Evolutionary conservation across 2,797 vertebrate species (phyloP), one percentile per base, ranked within the genome.

Genomic region (Chromis chromis): DNA sequence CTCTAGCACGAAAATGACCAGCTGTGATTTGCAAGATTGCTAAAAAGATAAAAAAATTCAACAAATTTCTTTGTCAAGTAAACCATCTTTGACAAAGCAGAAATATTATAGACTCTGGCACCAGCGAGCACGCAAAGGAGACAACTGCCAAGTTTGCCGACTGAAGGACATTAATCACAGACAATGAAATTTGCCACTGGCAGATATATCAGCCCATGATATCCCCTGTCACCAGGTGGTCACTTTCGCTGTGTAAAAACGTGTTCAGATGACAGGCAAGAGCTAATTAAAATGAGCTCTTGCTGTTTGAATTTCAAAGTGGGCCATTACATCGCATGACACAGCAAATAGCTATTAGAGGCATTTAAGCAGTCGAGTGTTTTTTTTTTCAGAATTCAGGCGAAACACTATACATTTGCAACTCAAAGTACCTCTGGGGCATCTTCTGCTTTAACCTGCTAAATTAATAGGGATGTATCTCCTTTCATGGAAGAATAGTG

Each of bases 211-310:
- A 36, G 62, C 24, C 24, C 27, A 0, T 42, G 36, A 79, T 76
- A 60, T 63, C 27, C 24, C 25, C 60, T 10, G 7, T 54, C 36
- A 72, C 27, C 8, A 49, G 21, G 52, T 54, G 52, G 24, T 54
- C 52, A 73, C 27, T 31, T 59, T 64, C 52, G 57, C 28, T 55
- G 40, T 63, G 39, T 70, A 42, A 57, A 69, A 58, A 36, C 4
- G 2, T 36, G 1, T 31, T 49, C 36, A 68, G 21, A 59, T 4
- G 27, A 55, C 62, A 28, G 56, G 14, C 28, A 10, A 40, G 19
- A 70, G 59, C 58, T 69, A 48, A 69, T 78, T 75, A 69, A 73
- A 72, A 72, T 40, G 5, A 31, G 53, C 64, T 58, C 39, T 56
- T 31, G 39, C 50, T 72, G 49, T 73, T 82, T 21, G 24, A 78